phyloP scores from a whole-genome alignment of 1,140 invertebrate genomes.

The Xylocopa sonorina region DNA sequence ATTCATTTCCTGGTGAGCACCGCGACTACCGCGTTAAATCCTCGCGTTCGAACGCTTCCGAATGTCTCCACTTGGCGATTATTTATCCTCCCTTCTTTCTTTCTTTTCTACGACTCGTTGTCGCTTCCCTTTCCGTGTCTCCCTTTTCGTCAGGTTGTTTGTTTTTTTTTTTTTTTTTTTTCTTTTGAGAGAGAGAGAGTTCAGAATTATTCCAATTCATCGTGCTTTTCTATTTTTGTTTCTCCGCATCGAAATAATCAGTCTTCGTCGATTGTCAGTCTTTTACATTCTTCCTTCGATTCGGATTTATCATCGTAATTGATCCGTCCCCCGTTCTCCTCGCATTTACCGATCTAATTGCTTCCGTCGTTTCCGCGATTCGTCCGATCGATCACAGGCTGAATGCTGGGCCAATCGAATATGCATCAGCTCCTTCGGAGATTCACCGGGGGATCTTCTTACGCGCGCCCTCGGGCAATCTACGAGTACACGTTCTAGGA shows the following conservation, averaged over 20 bases:
- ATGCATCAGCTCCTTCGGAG: neutral
- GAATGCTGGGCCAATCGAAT: neutral
- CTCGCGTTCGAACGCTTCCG: neutral
- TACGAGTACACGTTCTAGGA: too few relatives aligned
- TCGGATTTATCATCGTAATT: neutral
- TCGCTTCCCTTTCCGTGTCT: too few relatives aligned
- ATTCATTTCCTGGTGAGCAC: constrained; percentile 45
- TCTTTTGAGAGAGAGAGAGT: too few relatives aligned
- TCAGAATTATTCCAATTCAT: too few relatives aligned
- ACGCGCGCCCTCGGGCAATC: neutral
- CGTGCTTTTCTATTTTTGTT: neutral
- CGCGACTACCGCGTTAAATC: neutral
- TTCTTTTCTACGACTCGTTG: too few relatives aligned
- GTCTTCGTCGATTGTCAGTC: neutral
- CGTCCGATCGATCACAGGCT: neutral
- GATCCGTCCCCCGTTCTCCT: neutral
- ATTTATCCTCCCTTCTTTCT: too few relatives aligned
- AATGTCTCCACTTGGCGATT: neutral
- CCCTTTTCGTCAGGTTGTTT: too few relatives aligned
- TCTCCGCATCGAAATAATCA: neutral
- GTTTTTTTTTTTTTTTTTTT: too few relatives aligned
- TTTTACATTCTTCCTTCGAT: neutral
- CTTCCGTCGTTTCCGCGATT: neutral
- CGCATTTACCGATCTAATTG: neutral
- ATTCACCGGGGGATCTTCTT: neutral